These are phyloP conservation scores for Argopecten irradians DNA, from an alignment of 1,140 invertebrate genomes.

Conservation along the genomic window DNA sequence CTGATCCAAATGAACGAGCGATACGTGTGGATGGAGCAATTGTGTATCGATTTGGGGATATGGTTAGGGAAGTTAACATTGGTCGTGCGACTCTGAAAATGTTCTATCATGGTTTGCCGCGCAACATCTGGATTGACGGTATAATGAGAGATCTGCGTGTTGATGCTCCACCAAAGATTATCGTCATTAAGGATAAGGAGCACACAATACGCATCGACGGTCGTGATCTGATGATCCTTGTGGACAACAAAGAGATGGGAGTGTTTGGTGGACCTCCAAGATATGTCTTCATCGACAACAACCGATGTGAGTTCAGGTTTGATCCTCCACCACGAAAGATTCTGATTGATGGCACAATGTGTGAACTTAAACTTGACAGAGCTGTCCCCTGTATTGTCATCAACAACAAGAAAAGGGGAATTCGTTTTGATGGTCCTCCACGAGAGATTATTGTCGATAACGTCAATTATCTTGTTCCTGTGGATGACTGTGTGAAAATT, in stretches of 20 bases:
- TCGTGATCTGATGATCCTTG: conserved; percentile 69
- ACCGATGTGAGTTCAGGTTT: conserved; percentile 70
- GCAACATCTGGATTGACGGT: conserved; percentile 73
- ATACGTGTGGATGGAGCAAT: conserved; percentile 63
- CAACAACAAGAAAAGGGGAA: conserved; percentile 79
- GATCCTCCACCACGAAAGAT: conserved; percentile 79
- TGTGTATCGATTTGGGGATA: conserved; percentile 74
- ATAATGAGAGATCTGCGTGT: conserved; percentile 68
- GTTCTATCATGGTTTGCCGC: conserved; percentile 70
- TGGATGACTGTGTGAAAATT: conserved; percentile 87
- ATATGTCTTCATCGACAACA: conserved; percentile 64
- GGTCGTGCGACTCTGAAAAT: conserved; percentile 57
- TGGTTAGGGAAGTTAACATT: conserved; percentile 65
- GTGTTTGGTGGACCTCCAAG: conserved; percentile 70
- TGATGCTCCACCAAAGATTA: conserved; percentile 73
- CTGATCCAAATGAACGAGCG: conserved; percentile 64
- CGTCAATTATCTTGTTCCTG: conserved; percentile 83
- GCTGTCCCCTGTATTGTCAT: conserved; percentile 89
- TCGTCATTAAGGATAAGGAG: conserved; percentile 62
- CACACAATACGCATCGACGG: conserved; percentile 72
- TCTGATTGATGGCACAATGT: conserved; percentile 87
- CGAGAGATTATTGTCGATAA: conserved; percentile 94
- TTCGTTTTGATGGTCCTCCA: conserved; percentile 93
- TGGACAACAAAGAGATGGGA: conserved; percentile 71
- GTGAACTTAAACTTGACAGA: conserved; percentile 91